These are phyloP conservation scores for Melipona quadrifasciata DNA, from an alignment of 1,140 invertebrate species.

Conservation along the genomic window DNA sequence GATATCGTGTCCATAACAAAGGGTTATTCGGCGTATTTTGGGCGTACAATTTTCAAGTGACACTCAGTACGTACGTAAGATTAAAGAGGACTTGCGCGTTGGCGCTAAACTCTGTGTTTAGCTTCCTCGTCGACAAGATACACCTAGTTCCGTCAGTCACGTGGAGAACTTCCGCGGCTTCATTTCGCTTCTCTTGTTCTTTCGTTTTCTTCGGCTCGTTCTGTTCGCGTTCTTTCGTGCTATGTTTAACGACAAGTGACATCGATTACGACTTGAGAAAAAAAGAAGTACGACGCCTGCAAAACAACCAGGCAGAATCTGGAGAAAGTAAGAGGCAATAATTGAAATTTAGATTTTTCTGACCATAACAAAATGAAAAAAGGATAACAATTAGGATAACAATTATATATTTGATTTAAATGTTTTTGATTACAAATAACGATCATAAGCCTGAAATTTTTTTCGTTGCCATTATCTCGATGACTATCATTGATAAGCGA, in stretches of 20 bases:
- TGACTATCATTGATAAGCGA: no score
- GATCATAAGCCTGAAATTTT: no score
- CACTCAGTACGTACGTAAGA: no score
- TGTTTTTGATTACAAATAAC: no score
- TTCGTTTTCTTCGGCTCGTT: background rate
- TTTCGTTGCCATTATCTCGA: no score
- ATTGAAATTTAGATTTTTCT: background rate
- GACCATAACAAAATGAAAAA: no score
- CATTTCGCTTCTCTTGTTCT: background rate
- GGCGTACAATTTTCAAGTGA: no score
- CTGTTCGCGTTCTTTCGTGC: background rate
- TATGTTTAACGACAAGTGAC: background rate
- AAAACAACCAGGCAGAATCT: background rate
- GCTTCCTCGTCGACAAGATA: background rate
- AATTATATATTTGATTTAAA: no score
- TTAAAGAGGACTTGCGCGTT: conserved; percentile 20
- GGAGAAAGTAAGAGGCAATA: background rate
- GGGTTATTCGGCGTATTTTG: no score
- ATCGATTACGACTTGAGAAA: background rate
- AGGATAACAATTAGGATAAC: no score
- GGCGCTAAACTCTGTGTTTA: background rate
- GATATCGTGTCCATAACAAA: no score
- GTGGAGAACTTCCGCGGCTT: conserved; percentile 32
- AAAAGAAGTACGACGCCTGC: background rate
- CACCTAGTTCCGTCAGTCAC: conserved; percentile 22